Percentiles rank a stretch among this genome's conserved stretches.
Evolutionary conservation across 2,113 vertebrate species (phyloP).

Genomic region (Ardeotis arabs): DNA sequence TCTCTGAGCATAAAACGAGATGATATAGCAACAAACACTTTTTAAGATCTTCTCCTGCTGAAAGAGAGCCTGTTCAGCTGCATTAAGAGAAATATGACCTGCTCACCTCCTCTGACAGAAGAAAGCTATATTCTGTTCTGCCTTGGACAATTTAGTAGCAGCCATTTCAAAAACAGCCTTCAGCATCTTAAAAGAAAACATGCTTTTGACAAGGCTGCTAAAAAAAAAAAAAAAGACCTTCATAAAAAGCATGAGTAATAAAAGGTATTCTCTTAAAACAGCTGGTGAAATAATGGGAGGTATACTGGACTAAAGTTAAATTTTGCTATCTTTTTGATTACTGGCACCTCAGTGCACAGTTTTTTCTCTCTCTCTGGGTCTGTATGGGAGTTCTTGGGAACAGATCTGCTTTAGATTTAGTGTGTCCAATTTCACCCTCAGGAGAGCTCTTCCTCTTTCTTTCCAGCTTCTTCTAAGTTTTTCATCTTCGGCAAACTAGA

Average conservation of each 20-base stretch:
- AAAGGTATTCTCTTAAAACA: background rate
- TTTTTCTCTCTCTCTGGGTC: background rate
- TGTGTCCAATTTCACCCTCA: background rate
- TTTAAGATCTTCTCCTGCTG: background rate
- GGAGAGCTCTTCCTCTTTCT: background rate
- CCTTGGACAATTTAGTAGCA: slow-evolving; percentile 12
- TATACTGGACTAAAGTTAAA: background rate
- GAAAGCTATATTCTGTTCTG: background rate
- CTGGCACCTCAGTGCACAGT: background rate
- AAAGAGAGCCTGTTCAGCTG: background rate
- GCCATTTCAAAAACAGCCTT: background rate
- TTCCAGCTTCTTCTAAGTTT: background rate
- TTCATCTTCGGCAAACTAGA: background rate
- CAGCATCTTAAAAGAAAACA: background rate
- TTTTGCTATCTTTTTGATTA: background rate
- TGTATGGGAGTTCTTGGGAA: background rate
- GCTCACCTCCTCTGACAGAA: background rate
- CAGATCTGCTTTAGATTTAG: background rate
- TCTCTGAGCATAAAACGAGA: background rate
- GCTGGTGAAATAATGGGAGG: background rate
- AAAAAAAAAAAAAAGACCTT: background rate
- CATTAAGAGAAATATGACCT: slow-evolving; percentile 28
- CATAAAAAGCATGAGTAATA: background rate
- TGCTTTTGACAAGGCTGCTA: background rate
- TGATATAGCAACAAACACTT: background rate